Evolutionary conservation across 2,113 vertebrate species (phyloP).

Genomic region (human (Homo sapiens)): DNA sequence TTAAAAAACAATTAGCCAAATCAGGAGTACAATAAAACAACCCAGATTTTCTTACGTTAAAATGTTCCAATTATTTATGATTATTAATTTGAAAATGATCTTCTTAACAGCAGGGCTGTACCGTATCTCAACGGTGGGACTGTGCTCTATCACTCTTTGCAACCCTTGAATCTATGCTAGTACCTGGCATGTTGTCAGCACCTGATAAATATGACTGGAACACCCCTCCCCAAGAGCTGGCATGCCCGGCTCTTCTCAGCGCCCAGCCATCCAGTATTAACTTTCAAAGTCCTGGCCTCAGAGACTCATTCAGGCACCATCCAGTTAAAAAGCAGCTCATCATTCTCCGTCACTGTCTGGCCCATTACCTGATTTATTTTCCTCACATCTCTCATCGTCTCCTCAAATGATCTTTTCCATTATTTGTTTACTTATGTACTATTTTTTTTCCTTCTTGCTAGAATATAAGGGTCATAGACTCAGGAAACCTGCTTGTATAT

Average conservation of each 20-base stretch:
- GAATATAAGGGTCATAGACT: background rate
- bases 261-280: background rate
- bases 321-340: background rate
- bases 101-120: background rate
- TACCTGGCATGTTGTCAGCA: fast-evolving
- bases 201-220: fast-evolving
- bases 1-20: background rate
- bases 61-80: background rate
- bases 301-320: background rate
- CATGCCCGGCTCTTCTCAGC: background rate
- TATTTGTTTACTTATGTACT: background rate
- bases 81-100: background rate
- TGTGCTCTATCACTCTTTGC: background rate
- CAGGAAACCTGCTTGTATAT: background rate
- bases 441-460: background rate
- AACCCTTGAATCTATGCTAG: background rate
- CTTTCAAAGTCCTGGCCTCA: background rate
- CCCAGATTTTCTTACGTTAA: background rate
- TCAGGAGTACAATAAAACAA: background rate
- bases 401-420: background rate
- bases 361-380: background rate
- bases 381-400: background rate
- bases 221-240: background rate
- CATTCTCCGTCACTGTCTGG: background rate
- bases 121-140: too few relatives aligned